Percentiles rank a stretch among this genome's conserved stretches.
Evolutionary conservation across 2,888 invertebrate genomes (phyloP).

Genomic region (Phymatocera aterrima): DNA sequence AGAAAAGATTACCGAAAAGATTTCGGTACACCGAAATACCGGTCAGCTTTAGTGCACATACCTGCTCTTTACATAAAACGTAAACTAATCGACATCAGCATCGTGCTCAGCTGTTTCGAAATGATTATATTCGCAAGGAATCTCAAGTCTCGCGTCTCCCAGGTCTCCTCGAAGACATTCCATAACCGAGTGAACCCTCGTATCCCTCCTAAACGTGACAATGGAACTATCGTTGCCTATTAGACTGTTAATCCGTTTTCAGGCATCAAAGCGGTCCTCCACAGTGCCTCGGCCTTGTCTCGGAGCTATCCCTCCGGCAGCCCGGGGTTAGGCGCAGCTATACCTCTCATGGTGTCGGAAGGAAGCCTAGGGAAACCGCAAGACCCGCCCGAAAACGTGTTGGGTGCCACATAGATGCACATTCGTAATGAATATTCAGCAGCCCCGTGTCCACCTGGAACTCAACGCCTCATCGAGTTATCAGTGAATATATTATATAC

Average conservation of each 20-base stretch:
- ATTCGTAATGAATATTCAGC: constrained; percentile 24
- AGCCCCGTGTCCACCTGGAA: neutral
- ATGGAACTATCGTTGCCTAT: constrained; percentile 47
- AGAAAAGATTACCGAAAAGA: too few relatives aligned
- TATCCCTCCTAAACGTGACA: constrained; percentile 41
- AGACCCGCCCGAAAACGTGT: neutral
- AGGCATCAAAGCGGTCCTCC: constrained; percentile 40
- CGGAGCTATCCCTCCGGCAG: neutral
- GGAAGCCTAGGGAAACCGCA: constrained; percentile 22
- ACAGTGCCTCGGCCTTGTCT: constrained; percentile 6
- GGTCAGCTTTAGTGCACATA: too few relatives aligned
- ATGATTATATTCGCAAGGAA: neutral
- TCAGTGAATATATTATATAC: neutral
- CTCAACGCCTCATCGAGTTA: constrained; percentile 23
- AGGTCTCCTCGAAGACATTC: neutral
- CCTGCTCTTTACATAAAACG: too few relatives aligned
- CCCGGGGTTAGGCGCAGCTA: too few relatives aligned
- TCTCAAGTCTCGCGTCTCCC: neutral
- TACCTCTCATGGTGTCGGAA: constrained; percentile 6
- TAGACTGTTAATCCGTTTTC: constrained; percentile 46
- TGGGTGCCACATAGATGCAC: constrained; percentile 25
- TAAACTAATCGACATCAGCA: too few relatives aligned
- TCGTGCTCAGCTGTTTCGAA: too few relatives aligned
- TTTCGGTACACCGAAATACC: too few relatives aligned
- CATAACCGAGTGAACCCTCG: constrained; percentile 28